phyloP scores from a whole-genome alignment of 2,113 vertebrate genomes.

The Sitta europaea region DNA sequence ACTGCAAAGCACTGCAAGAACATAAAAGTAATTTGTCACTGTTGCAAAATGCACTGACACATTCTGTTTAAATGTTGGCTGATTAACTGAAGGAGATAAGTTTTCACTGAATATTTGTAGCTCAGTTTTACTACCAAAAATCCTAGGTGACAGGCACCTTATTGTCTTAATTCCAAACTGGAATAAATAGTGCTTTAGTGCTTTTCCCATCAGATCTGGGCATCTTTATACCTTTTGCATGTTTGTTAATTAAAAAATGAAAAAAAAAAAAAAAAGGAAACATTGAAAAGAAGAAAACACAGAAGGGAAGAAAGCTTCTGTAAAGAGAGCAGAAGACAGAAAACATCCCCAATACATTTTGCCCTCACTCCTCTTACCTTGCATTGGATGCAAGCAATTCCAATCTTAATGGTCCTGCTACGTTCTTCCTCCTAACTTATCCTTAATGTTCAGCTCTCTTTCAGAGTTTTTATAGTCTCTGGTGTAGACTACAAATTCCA shows the following conservation, averaged over 20 bases:
- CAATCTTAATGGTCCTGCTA: slow-evolving; percentile 13
- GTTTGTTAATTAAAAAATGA: neutral
- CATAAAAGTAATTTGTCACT: neutral
- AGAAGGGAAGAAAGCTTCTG: neutral
- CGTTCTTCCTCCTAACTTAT: slow-evolving; percentile 28
- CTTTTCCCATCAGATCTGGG: neutral
- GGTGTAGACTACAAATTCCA: slow-evolving; percentile 55
- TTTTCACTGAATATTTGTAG: neutral
- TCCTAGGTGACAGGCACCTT: neutral
- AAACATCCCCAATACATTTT: neutral
- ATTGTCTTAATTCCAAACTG: neutral
- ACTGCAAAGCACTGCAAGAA: neutral
- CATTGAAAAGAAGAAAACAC: neutral
- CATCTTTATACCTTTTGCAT: neutral
- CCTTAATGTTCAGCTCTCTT: slow-evolving; percentile 35
- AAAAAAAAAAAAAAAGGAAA: neutral
- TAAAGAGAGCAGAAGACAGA: neutral
- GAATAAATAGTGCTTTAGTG: neutral
- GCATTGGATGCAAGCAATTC: slow-evolving; percentile 35
- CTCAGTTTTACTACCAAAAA: neutral
- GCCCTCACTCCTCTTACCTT: slow-evolving; percentile 70
- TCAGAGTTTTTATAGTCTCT: slow-evolving; percentile 60
- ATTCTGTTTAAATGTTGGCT: neutral
- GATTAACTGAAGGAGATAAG: neutral
- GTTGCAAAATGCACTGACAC: neutral